Conservation (phyloP, 2,888 invertebrate species). For the Ophion slaviceki region DNA sequence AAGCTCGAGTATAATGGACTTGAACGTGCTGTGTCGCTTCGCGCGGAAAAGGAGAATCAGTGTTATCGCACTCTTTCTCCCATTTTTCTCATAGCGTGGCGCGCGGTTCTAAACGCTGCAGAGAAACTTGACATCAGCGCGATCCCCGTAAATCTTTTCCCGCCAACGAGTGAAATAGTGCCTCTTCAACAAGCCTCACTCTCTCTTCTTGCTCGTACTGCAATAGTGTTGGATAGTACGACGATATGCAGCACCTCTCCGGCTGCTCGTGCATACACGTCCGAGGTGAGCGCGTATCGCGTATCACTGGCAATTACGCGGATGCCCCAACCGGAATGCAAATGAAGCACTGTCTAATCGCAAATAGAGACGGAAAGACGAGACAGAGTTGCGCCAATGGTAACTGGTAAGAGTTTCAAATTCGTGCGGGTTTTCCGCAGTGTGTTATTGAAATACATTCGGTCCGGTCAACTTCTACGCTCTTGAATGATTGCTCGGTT, state of each 20-base stretch:
- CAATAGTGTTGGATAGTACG: conserved; percentile 20
- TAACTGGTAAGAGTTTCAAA: conserved; percentile 39
- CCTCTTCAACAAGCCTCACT: conserved; percentile 10
- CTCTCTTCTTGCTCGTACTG: conserved; percentile 34
- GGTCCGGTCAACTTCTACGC: conserved; percentile 5
- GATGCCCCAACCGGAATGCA: conserved; percentile 65
- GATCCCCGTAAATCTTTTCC: conserved; percentile 55
- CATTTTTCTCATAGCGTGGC: conserved; percentile 11
- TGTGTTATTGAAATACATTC: conserved; percentile 16
- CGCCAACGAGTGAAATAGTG: conserved; percentile 60
- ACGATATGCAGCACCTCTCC: conserved; percentile 27
- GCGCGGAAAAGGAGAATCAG: conserved; percentile 2
- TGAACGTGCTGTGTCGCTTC: neutral
- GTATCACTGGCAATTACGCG: conserved; percentile 65
- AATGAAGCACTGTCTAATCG: conserved; percentile 67
- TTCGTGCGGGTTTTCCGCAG: neutral
- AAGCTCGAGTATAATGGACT: neutral
- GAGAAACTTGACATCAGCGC: conserved; percentile 41
- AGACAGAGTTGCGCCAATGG: conserved; percentile 35
- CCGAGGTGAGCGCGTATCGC: conserved; percentile 63
- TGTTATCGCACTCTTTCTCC: neutral
- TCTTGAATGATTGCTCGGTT: neutral
- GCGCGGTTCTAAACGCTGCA: conserved; percentile 15
- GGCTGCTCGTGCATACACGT: conserved; percentile 27
- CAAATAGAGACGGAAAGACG: conserved; percentile 58